Conservation (phyloP, 2,113 vertebrate species). For the Sclerurus mexicanus region DNA sequence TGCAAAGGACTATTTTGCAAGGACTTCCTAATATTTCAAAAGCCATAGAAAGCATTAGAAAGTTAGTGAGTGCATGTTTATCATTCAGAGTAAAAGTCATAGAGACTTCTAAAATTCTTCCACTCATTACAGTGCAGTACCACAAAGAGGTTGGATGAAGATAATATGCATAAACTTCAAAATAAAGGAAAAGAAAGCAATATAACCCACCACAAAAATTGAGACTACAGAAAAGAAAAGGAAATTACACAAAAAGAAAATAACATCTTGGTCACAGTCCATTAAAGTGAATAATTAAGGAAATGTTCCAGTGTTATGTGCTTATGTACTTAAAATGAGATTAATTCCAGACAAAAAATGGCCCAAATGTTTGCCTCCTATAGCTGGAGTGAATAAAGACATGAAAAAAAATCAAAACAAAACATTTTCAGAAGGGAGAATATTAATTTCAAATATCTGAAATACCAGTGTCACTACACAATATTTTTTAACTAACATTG, state of each 20-base stretch:
- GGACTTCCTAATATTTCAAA: neutral
- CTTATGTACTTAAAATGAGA: neutral
- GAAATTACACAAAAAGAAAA: neutral
- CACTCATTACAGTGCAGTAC: neutral
- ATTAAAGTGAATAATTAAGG: neutral
- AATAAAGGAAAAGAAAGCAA: neutral
- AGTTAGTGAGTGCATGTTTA: neutral
- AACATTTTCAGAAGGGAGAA: neutral
- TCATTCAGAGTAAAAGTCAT: neutral
- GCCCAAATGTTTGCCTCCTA: neutral
- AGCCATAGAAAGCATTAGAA: neutral
- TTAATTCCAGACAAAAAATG: neutral
- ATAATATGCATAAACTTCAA: neutral
- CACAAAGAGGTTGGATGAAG: neutral
- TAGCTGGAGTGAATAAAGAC: neutral
- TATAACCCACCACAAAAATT: neutral
- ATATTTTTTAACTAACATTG: neutral
- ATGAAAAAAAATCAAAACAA: neutral
- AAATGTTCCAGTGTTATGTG: neutral
- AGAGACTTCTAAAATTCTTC: neutral
- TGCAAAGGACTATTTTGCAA: neutral
- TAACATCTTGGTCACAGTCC: neutral
- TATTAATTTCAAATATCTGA: neutral
- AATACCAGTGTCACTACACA: neutral
- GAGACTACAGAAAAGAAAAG: neutral